Evolutionary conservation across 1,140 invertebrate species (phyloP).

Genomic region (Brachionus sp.): DNA sequence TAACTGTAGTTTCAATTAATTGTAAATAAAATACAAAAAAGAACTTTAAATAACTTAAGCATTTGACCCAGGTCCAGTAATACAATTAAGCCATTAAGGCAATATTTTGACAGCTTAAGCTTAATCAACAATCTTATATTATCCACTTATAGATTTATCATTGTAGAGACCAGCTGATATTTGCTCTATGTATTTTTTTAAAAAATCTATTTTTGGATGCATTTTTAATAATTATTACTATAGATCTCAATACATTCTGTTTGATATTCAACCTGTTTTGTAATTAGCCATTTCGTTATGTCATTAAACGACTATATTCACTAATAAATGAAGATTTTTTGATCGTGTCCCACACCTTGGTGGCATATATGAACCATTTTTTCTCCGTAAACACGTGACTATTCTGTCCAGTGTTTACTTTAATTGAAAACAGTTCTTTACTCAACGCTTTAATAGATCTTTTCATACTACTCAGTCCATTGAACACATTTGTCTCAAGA

Average conservation of each 20-base stretch:
- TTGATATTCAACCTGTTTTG: background rate
- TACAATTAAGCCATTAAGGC: background rate
- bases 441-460: slow-evolving; percentile 64
- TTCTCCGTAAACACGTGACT: slow-evolving; percentile 64
- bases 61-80: background rate
- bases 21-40: background rate
- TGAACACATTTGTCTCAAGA: background rate
- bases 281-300: slow-evolving; percentile 55
- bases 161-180: background rate
- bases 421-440: slow-evolving; percentile 68
- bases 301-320: slow-evolving; percentile 74
- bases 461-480: background rate
- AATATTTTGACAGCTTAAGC: background rate
- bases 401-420: slow-evolving; percentile 58
- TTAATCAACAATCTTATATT: background rate
- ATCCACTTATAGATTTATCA: background rate
- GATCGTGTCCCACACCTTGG: slow-evolving; percentile 75
- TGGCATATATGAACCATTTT: slow-evolving; percentile 69
- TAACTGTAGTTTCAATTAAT: background rate
- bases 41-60: background rate
- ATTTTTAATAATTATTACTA: background rate
- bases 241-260: background rate
- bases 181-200: background rate
- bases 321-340: slow-evolving; percentile 76
- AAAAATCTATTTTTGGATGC: background rate